These are phyloP conservation scores for Rhodinocichla rosea DNA, from an alignment of 2,113 vertebrate genomes.

Conservation along the genomic window DNA sequence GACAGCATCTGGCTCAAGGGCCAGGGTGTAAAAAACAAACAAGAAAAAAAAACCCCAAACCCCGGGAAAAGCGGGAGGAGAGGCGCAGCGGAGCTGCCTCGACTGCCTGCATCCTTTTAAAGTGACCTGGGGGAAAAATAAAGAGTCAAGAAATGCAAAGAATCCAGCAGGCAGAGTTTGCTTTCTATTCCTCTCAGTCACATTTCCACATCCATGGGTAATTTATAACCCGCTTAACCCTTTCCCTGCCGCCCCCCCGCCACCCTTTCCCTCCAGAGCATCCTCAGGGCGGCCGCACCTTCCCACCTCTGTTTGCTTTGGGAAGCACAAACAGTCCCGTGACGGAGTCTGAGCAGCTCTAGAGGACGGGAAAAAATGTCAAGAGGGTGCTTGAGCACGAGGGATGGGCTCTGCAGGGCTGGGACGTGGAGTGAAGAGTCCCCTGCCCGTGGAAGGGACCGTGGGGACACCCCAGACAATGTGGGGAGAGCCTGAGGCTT, in stretches of 20 bases:
- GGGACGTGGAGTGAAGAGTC: fast-evolving
- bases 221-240: constrained; percentile 61
- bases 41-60: not conserved
- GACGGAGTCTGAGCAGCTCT: not conserved
- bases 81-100: constrained; percentile 7
- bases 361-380: not conserved
- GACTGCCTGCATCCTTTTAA: constrained; percentile 63
- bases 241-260: not conserved
- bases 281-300: not conserved
- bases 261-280: not conserved
- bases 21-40: constrained; percentile 39
- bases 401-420: not conserved
- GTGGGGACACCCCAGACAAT: fast-evolving
- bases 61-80: not conserved
- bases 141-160: constrained; percentile 66
- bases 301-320: constrained; percentile 12
- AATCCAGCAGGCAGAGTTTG: constrained; percentile 58
- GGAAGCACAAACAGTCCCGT: not conserved
- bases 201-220: constrained; percentile 53
- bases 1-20: constrained; percentile 41
- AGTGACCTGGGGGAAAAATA: constrained; percentile 67
- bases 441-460: fast-evolving
- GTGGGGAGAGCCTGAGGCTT: fast-evolving
- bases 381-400: not conserved
- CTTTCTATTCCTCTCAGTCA: constrained; percentile 55